phyloP scores from a whole-genome alignment of 2,888 invertebrate genomes.

The Mamestra brassicae region DNA sequence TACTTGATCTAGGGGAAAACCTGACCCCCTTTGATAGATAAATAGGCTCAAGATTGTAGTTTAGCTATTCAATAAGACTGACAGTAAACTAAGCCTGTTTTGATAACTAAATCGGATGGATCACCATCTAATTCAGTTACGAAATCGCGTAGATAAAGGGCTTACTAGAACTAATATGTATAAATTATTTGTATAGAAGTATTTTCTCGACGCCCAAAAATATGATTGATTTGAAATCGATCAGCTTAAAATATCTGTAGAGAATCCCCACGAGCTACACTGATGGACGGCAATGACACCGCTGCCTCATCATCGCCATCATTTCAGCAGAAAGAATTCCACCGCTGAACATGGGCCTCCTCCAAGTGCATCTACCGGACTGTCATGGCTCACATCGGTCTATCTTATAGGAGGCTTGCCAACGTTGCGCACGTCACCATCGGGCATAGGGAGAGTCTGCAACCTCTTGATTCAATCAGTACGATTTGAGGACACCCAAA shows the following conservation, averaged over 20 bases:
- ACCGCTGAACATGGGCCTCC: not conserved
- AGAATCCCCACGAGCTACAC: not conserved
- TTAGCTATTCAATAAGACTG: constrained; percentile 22
- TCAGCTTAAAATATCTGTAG: not conserved
- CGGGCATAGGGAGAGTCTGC: not conserved
- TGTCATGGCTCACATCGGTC: not conserved
- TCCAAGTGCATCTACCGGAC: not conserved
- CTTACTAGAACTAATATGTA: constrained; percentile 4
- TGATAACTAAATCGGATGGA: constrained; percentile 4
- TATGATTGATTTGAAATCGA: not conserved
- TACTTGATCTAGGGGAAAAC: not conserved
- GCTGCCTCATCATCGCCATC: not conserved
- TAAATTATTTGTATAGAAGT: not conserved
- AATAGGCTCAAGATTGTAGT: constrained; percentile 2
- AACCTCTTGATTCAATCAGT: not conserved
- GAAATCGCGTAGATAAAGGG: constrained; percentile 13
- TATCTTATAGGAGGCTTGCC: not conserved
- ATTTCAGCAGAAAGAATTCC: not conserved
- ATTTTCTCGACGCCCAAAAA: not conserved
- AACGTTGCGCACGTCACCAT: not conserved
- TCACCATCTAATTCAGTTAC: not conserved
- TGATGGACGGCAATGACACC: too few species aligned
- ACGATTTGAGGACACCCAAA: not conserved
- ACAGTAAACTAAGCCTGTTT: constrained; percentile 22
- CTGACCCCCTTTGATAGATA: not conserved